Evolutionary conservation across 2,888 invertebrate species (phyloP).

Genomic region (Eudemis profundana): DNA sequence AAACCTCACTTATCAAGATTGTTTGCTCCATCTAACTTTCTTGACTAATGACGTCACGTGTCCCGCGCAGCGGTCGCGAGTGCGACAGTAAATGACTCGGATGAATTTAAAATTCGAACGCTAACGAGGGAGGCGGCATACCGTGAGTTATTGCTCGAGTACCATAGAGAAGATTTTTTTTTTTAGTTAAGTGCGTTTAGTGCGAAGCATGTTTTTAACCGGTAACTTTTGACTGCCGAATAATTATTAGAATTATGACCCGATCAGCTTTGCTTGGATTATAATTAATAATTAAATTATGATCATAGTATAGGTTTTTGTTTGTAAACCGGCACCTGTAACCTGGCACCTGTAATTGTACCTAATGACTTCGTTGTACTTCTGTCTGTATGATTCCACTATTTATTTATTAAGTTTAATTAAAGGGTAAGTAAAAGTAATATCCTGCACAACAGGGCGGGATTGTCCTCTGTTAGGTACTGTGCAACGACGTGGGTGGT

Average conservation of each 20-base stretch:
- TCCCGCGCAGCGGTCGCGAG: slow-evolving; percentile 73
- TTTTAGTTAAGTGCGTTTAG: neutral
- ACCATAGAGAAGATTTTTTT: slow-evolving; percentile 34
- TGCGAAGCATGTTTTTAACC: neutral
- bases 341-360: no score
- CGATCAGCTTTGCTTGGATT: neutral
- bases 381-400: no score
- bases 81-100: slow-evolving; percentile 80
- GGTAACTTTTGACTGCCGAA: neutral
- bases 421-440: slow-evolving; percentile 2
- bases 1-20: slow-evolving; percentile 59
- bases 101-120: slow-evolving; percentile 81
- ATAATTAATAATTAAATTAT: neutral
- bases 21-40: slow-evolving; percentile 46
- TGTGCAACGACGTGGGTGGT: slow-evolving; percentile 9
- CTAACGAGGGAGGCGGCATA: slow-evolving; percentile 78
- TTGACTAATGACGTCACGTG: slow-evolving; percentile 84
- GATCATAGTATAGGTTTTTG: no score
- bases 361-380: no score
- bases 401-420: slow-evolving; percentile 9
- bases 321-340: no score
- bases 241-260: neutral
- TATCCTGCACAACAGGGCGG: slow-evolving; percentile 8
- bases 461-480: neutral
- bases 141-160: slow-evolving; percentile 67